Conservation (phyloP, 2,113 vertebrate species). For the Nasalis larvatus region DNA sequence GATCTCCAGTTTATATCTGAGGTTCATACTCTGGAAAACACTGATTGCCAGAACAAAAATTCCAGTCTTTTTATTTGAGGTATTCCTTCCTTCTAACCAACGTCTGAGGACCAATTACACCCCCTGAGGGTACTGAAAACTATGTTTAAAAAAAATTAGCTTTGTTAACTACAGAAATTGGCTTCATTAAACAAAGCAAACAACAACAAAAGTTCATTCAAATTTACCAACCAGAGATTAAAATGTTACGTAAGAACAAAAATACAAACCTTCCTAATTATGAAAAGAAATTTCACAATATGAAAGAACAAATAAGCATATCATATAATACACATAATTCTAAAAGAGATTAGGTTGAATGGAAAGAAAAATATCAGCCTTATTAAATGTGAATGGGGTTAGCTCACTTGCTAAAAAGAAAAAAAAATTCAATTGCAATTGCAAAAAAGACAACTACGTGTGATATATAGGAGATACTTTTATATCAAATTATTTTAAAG, state of each 20-base stretch:
- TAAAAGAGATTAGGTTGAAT: not conserved
- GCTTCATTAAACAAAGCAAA: not conserved
- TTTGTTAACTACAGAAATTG: not conserved
- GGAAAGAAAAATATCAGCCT: not conserved
- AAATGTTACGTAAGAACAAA: not conserved
- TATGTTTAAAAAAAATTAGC: not conserved
- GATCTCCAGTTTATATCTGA: not conserved
- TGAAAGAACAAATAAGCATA: not conserved
- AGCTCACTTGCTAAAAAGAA: not conserved
- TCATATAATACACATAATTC: not conserved
- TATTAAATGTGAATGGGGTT: not conserved
- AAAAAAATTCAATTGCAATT: not conserved
- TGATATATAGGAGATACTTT: not conserved
- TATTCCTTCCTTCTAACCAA: not conserved
- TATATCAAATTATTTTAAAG: not conserved
- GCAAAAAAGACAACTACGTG: not conserved
- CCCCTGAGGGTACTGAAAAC: not conserved
- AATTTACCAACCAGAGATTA: not conserved
- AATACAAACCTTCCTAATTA: not conserved
- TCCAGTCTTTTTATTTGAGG: not conserved
- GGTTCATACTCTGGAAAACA: not conserved
- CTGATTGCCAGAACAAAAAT: not conserved
- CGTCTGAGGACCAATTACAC: not conserved
- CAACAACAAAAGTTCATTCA: not conserved
- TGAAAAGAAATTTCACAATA: not conserved